These are phyloP conservation scores for Drosophila subquinaria DNA, from an alignment of 2,888 invertebrate species.

Conservation along the genomic window DNA sequence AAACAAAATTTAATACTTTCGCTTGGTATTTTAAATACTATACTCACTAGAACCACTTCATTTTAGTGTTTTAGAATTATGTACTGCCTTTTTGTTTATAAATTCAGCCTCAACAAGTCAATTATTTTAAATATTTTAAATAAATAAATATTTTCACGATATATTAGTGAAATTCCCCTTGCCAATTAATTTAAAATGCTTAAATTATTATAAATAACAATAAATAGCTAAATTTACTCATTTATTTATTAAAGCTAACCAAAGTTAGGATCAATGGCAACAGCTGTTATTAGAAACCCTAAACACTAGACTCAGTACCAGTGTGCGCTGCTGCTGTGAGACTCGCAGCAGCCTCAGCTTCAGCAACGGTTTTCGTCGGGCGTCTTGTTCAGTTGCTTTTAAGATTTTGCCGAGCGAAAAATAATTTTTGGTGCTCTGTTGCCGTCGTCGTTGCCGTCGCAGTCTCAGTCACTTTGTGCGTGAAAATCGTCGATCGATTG, in stretches of 20 bases:
- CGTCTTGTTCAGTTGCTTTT: slow-evolving; percentile 79
- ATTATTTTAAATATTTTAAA: no score
- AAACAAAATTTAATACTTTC: background rate
- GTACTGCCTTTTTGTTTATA: background rate
- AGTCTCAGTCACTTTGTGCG: slow-evolving; percentile 44
- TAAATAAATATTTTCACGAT: background rate
- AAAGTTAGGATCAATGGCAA: background rate
- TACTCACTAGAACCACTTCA: background rate
- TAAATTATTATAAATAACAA: background rate
- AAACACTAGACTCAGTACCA: slow-evolving; percentile 22
- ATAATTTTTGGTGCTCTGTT: slow-evolving; percentile 56
- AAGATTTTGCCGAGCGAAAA: slow-evolving; percentile 84
- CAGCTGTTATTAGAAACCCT: slow-evolving; percentile 18
- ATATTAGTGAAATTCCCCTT: background rate
- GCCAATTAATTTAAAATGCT: background rate
- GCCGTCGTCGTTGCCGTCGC: slow-evolving; percentile 47
- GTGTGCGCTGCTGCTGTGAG: slow-evolving; percentile 58
- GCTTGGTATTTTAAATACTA: no score
- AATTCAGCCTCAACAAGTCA: background rate
- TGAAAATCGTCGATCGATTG: slow-evolving; percentile 57
- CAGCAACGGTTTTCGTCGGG: slow-evolving; percentile 64
- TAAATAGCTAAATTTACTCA: background rate
- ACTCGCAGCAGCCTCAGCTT: slow-evolving; percentile 56
- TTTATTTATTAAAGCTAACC: background rate
- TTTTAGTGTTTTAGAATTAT: background rate